A percentile compares a stretch with the other conserved stretches of the same genome.
These are phyloP conservation scores for Athalia circularis DNA, from an alignment of 2,888 invertebrate species.

Conservation along the genomic window DNA sequence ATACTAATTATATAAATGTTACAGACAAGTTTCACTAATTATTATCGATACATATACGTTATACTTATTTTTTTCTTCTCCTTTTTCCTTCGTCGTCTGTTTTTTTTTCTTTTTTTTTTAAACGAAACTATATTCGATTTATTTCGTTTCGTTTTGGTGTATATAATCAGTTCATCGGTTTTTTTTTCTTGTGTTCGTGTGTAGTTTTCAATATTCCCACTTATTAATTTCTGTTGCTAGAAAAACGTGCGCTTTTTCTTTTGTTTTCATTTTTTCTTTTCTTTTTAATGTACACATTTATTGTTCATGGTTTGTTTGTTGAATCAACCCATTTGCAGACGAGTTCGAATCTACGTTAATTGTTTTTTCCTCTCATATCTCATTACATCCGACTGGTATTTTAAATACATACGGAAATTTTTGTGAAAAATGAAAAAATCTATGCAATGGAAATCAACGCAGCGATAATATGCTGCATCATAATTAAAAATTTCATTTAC, in stretches of 20 bases:
- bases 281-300: neutral
- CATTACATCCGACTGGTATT: no score
- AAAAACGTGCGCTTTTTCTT: conserved; percentile 4
- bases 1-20: conserved; percentile 44
- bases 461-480: no score
- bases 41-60: conserved; percentile 42
- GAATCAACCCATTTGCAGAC: neutral
- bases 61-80: conserved; percentile 33
- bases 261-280: conserved; percentile 35
- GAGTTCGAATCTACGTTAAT: neutral
- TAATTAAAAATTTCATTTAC: no score
- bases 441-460: no score
- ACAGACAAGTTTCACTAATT: conserved; percentile 45
- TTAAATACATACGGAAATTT: no score
- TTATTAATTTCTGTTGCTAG: neutral
- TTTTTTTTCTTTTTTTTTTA: no score
- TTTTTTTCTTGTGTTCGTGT: conserved; percentile 17
- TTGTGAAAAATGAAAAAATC: no score
- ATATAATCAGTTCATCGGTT: no score
- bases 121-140: no score
- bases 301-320: neutral
- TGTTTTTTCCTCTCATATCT: neutral
- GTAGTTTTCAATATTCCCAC: neutral
- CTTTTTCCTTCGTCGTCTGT: no score
- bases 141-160: no score